A percentile compares a stretch with the other conserved stretches of the same genome.
Evolutionary conservation across 1,140 invertebrate genomes (phyloP).

Genomic region (Zaprionus africanus): DNA sequence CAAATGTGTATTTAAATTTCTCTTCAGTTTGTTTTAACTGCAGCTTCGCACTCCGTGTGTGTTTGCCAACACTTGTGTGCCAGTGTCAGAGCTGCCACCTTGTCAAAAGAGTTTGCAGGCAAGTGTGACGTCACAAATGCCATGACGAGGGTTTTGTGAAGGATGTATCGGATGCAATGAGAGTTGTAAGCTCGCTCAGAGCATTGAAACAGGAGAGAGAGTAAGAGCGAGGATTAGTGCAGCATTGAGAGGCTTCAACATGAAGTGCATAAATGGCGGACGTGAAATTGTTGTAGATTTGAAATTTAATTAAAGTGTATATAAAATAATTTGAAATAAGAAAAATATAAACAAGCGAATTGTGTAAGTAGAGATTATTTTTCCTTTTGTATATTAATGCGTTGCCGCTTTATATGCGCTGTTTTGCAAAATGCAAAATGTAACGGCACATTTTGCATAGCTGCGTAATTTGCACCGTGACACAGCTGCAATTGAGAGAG

Average conservation of each 20-base stretch:
- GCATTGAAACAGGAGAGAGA: not conserved
- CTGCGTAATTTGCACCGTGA: not conserved
- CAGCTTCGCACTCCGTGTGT: not conserved
- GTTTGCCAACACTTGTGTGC: not conserved
- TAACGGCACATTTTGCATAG: not conserved
- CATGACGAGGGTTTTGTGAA: not conserved
- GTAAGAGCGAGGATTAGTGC: no score
- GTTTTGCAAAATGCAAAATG: not conserved
- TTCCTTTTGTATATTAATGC: not conserved
- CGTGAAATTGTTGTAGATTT: not conserved
- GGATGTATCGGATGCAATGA: not conserved
- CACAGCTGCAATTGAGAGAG: constrained; percentile 1
- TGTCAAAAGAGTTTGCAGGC: not conserved
- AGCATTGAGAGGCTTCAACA: not conserved
- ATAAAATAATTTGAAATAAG: not conserved
- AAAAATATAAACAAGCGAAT: not conserved
- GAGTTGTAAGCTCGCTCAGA: not conserved
- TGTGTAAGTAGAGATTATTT: not conserved
- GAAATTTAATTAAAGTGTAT: not conserved
- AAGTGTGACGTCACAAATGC: not conserved
- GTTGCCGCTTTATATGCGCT: not conserved
- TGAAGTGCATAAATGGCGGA: not conserved
- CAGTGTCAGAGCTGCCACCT: not conserved
- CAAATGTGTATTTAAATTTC: not conserved
- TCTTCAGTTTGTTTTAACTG: not conserved